A percentile compares a stretch with the other conserved stretches of the same genome.
Evolutionary conservation across 2,797 vertebrate genomes (phyloP).

Genomic region (Pangasius djambal): DNA sequence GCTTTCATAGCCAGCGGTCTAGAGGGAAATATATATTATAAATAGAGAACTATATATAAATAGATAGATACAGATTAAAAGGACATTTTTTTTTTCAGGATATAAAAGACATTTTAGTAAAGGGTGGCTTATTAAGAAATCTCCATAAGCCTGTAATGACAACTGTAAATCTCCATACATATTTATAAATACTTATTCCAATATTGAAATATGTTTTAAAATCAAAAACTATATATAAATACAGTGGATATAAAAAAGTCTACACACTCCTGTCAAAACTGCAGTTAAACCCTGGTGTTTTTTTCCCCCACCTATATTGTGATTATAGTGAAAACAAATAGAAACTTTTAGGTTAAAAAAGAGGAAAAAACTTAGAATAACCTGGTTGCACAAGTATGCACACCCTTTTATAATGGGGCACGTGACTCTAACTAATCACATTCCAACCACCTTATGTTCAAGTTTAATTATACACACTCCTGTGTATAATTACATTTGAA

Average conservation of each 20-base stretch:
- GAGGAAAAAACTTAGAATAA: neutral
- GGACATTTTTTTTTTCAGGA: conserved; percentile 9
- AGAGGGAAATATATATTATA: conserved; percentile 31
- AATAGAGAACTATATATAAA: conserved; percentile 32
- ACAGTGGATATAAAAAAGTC: neutral
- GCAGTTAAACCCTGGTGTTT: neutral
- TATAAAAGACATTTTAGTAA: neutral
- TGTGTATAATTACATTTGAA: neutral
- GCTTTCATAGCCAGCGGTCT: conserved; percentile 38
- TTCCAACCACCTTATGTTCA: neutral
- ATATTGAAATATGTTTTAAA: neutral
- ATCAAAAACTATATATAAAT: neutral
- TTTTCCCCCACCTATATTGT: neutral
- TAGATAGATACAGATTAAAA: conserved; percentile 15
- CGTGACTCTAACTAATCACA: neutral
- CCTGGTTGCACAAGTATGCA: neutral
- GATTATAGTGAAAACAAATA: neutral
- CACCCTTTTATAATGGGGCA: neutral
- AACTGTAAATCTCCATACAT: neutral
- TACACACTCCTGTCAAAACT: neutral
- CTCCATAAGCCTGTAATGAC: neutral
- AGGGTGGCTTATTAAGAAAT: neutral
- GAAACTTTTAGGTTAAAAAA: neutral
- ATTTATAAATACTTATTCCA: neutral
- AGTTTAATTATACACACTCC: neutral